These are phyloP conservation scores for Chironomus tepperi DNA, from an alignment of 1,140 invertebrate genomes.

Conservation along the genomic window DNA sequence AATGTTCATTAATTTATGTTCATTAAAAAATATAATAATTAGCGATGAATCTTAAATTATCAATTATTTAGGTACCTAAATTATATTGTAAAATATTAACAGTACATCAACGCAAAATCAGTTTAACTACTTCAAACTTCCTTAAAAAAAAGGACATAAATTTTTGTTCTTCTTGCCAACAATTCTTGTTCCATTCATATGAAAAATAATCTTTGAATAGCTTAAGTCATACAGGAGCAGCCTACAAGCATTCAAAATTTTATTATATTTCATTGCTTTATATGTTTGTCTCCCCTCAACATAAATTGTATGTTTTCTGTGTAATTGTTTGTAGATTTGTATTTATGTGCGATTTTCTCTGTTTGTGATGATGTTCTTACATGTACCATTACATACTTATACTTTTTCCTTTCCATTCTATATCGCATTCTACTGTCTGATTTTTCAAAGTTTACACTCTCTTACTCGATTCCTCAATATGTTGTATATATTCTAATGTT, in stretches of 20 bases:
- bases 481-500: neutral
- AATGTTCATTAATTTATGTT: too few relatives aligned
- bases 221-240: neutral
- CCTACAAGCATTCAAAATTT: neutral
- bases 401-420: too few relatives aligned
- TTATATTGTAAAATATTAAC: too few relatives aligned
- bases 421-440: neutral
- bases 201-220: neutral
- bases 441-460: neutral
- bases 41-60: too few relatives aligned
- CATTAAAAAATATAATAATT: too few relatives aligned
- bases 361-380: neutral
- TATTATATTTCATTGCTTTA: neutral
- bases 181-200: neutral
- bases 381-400: neutral
- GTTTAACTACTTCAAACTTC: neutral
- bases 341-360: constrained; percentile 14
- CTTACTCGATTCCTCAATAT: neutral
- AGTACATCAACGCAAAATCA: too few relatives aligned
- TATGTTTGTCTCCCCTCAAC: neutral
- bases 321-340: constrained; percentile 22
- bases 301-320: constrained; percentile 22
- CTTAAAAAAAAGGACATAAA: neutral
- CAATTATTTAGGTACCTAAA: too few relatives aligned
- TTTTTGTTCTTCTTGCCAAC: neutral